These are phyloP conservation scores for Chlamydotis undulata DNA, from an alignment of 2,113 vertebrate species.

Conservation along the genomic window DNA sequence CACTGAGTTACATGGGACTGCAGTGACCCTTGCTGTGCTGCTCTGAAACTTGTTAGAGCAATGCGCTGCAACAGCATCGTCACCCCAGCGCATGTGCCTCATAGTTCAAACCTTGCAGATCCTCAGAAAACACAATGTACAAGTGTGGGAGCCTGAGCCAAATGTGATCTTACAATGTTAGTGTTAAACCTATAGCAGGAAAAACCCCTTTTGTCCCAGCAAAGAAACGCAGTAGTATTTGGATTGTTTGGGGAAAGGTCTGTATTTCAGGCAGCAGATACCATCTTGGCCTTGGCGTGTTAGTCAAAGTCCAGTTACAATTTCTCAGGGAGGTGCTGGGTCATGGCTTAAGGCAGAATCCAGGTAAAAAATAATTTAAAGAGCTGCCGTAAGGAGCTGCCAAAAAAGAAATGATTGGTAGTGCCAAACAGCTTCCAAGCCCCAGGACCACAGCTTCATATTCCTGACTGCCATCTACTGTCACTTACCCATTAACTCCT, in stretches of 20 bases:
- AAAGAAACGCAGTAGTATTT: not conserved
- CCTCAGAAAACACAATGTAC: not conserved
- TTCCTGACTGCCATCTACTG: not conserved
- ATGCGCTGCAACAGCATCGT: rapidly evolving
- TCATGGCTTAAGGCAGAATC: not conserved
- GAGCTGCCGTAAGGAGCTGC: not conserved
- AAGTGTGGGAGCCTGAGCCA: not conserved
- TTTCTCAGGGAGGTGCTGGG: not conserved
- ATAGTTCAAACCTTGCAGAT: not conserved
- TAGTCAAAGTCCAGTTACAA: not conserved
- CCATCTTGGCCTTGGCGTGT: not conserved
- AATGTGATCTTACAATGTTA: not conserved
- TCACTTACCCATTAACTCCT: not conserved
- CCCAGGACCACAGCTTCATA: not conserved
- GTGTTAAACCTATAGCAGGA: not conserved
- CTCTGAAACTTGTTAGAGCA: not conserved
- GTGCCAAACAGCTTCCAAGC: not conserved
- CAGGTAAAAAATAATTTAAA: not conserved
- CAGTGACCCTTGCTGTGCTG: not conserved
- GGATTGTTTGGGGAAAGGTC: not conserved
- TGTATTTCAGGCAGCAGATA: not conserved
- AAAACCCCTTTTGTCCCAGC: not conserved
- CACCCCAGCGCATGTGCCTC: not conserved
- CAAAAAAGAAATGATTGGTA: not conserved
- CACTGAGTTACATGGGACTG: not conserved